Evolutionary conservation across 1,140 invertebrate genomes (phyloP), one percentile per base, ranked within the genome.

Genomic region (Diachasmimorpha longicaudata): DNA sequence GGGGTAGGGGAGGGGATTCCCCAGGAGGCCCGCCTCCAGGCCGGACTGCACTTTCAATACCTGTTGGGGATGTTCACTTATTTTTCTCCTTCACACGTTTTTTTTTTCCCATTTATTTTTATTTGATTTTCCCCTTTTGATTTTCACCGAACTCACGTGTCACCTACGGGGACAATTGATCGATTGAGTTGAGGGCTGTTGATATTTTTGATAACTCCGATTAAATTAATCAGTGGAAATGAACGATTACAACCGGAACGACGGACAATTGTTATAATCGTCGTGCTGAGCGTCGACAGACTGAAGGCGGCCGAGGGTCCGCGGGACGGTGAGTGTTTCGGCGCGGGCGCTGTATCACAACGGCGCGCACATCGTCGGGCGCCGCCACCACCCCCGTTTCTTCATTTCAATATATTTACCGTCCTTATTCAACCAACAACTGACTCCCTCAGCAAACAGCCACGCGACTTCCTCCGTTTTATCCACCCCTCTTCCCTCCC

Each of bases 231-330:
- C 31, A 31, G 31, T 31, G 2, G 2, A 31, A 42, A 42, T 42
- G 9, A 4, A 31, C 31, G 31, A 31, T 31, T 31, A 31, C 31
- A 31, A 36, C 37, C 69, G 31, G 52, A 36, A 23, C n/a, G 14
- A 74, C 39, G 39, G 80, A 87, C 83, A 88, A 87, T 85, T 79
- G 81, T 80, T 85, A 87, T 85, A 87, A 72, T 74, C 82, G 81
- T 82, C 84, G 84, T 80, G 81, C 83, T 80, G 80, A 81, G 85
- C 39, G 81, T 85, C 85, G 85, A 85, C 84, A 85, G 83, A 84
- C 84, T 85, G 84, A 86, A 83, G 80, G 81, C 77, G 81, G 78
- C 77, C 77, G 77, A 77, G 76, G 79, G 67, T 63, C 63, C 74
- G 82, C 80, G 81, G 80, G 78, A 80, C 79, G 80, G 80, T 80